Evolutionary conservation across 35 echinoderm and acorn worm species (phyloP), one percentile per base, ranked within the genome.

Genomic region (Chiridota heheva): DNA sequence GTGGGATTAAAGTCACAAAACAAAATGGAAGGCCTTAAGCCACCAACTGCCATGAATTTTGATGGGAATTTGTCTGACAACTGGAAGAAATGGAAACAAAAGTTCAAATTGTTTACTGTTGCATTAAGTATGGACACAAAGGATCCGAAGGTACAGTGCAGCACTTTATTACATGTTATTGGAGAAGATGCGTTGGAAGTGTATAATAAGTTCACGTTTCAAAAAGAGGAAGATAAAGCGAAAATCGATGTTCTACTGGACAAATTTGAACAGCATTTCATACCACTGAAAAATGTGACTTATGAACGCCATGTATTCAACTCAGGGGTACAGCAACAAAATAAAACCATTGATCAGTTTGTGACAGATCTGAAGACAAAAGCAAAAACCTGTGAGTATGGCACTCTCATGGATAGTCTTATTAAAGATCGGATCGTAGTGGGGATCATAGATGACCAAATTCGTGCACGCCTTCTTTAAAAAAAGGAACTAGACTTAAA

Each of bases 321-420:
- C 26, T 57, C 73, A 2, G 59, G 44, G 20, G 33, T 30, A 15
- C 73, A 77, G 30, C 33, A 41, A 42, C 13, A 6, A 1, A 42
- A n/a, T 47, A 72, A 86, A 70, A 69, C 12, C 15, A 33, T 91
- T 53, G 82, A 81, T 0, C 71, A 91, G 43, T 86, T 79, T 42
- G 2, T 79, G 3, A 85, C 81, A 34, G 66, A 73, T 39, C 63
- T 83, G 36, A 74, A 58, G n/a, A 77, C 18, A 1, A 69, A 78
- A 78, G 88, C 72, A 0, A 90, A 85, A 37, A 73, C 69, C 12
- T 90, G 88, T 59, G 81, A 77, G 18, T 90, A 78, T 58, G 88
- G 64, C 31, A 12, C 18, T 2, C 42, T 90, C 5, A 60, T n/a
- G 7, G 80, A 85, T 22, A 44, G 70, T 25, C 73, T 91, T 70